These are phyloP conservation scores for Erebia epiphron DNA, from an alignment of 2,888 invertebrate species.

Conservation along the genomic window DNA sequence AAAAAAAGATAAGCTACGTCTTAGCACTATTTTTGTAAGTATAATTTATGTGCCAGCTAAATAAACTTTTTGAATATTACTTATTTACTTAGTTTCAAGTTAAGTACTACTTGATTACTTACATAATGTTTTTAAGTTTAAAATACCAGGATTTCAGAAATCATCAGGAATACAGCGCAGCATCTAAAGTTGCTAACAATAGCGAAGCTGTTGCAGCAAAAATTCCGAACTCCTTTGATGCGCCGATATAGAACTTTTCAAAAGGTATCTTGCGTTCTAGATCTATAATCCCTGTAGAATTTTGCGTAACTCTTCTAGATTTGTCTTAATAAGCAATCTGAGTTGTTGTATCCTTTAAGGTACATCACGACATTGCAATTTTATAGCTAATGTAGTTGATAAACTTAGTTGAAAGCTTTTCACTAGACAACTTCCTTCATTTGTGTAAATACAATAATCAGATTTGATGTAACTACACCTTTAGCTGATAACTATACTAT, in stretches of 20 bases:
- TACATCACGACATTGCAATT: background rate
- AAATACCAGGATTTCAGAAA: background rate
- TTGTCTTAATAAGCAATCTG: background rate
- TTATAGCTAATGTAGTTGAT: background rate
- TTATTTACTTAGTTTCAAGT: too few relatives aligned
- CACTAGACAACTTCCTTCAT: background rate
- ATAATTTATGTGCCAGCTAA: too few relatives aligned
- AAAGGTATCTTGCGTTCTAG: constrained; percentile 5
- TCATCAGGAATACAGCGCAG: background rate
- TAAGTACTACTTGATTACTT: too few relatives aligned
- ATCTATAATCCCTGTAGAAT: constrained; percentile 6
- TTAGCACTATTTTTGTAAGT: too few relatives aligned
- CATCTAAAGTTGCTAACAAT: background rate
- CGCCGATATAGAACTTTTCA: constrained; percentile 12
- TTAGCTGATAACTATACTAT: too few relatives aligned
- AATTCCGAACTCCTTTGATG: constrained; percentile 10
- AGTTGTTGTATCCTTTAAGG: background rate
- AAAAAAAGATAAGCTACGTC: too few relatives aligned
- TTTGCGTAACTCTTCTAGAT: background rate
- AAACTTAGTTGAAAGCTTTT: background rate
- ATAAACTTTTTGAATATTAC: too few relatives aligned
- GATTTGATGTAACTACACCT: too few relatives aligned
- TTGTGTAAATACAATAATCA: too few relatives aligned
- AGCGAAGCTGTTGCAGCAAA: background rate
- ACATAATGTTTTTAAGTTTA: background rate